These are phyloP conservation scores for Trissoscelio sp. DNA, from an alignment of 2,888 invertebrate genomes.

Conservation along the genomic window DNA sequence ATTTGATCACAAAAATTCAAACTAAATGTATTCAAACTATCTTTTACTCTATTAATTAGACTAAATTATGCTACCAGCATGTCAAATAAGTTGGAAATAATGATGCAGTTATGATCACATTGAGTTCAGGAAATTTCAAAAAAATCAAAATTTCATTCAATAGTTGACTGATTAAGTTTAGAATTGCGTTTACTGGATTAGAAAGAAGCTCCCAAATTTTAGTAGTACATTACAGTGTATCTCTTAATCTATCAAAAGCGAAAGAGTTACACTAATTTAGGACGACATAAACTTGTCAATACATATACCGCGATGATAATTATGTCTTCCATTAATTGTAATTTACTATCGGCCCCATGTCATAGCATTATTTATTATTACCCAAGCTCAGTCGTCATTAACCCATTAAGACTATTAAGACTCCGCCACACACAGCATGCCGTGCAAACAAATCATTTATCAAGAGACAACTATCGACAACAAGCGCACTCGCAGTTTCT, in stretches of 20 bases:
- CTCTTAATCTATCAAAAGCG: conserved; percentile 30
- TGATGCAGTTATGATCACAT: no score
- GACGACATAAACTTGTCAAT: conserved; percentile 56
- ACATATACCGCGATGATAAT: conserved; percentile 51
- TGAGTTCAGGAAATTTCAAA: no score
- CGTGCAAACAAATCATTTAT: conserved; percentile 67
- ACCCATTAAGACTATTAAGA: conserved; percentile 64
- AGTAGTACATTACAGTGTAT: no score
- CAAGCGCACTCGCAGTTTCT: conserved; percentile 36
- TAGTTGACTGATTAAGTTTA: no score
- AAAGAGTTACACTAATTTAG: conserved; percentile 44
- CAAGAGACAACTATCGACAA: conserved; percentile 64
- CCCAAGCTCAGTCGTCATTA: conserved; percentile 53
- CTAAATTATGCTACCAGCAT: no score
- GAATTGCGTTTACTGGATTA: no score
- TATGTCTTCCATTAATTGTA: conserved; percentile 62
- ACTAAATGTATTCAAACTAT: no score
- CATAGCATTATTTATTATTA: conserved; percentile 58
- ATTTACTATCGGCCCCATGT: conserved; percentile 58
- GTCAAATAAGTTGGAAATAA: no score
- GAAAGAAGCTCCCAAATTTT: no score
- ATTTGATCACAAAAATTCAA: no score
- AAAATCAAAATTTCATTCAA: no score
- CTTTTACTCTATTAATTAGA: no score
- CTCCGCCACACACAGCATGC: conserved; percentile 61